Conservation (phyloP, 2,888 invertebrate species). For the Catocala sponsa region DNA sequence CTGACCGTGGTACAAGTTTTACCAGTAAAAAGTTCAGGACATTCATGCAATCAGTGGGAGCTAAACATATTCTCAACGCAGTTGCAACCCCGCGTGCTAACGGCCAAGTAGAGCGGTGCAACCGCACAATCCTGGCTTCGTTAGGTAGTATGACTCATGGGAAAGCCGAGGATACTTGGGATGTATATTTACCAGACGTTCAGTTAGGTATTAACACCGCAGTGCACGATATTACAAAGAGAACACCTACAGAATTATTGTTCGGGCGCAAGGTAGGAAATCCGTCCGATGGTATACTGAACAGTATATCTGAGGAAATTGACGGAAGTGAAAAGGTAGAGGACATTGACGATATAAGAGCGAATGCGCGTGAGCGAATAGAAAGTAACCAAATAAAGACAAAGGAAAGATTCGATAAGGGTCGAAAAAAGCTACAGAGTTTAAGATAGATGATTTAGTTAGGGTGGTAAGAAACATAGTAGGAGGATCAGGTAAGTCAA, state of each 20-base stretch:
- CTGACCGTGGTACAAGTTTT: too few species aligned
- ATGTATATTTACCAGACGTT: conserved; percentile 8
- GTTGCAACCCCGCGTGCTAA: too few species aligned
- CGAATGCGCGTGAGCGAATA: background rate
- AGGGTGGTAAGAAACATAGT: conserved; percentile 2
- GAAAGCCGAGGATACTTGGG: conserved; percentile 9
- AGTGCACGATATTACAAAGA: background rate
- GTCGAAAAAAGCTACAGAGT: background rate
- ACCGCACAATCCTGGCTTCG: too few species aligned
- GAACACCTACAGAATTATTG: background rate
- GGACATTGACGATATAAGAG: background rate
- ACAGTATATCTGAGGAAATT: background rate
- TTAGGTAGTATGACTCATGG: too few species aligned
- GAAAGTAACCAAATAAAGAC: background rate
- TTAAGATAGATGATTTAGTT: conserved; percentile 1
- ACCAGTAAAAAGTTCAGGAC: too few species aligned
- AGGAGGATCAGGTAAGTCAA: background rate
- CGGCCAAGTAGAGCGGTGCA: too few species aligned
- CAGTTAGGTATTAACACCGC: conserved; percentile 22
- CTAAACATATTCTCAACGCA: too few species aligned
- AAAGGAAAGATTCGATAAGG: conserved; percentile 2
- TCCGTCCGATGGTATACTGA: background rate
- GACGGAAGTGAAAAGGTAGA: background rate
- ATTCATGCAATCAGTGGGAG: too few species aligned
- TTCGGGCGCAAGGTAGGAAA: background rate